phyloP scores from a whole-genome alignment of 2,888 invertebrate genomes.

The Brachylomia viminalis region DNA sequence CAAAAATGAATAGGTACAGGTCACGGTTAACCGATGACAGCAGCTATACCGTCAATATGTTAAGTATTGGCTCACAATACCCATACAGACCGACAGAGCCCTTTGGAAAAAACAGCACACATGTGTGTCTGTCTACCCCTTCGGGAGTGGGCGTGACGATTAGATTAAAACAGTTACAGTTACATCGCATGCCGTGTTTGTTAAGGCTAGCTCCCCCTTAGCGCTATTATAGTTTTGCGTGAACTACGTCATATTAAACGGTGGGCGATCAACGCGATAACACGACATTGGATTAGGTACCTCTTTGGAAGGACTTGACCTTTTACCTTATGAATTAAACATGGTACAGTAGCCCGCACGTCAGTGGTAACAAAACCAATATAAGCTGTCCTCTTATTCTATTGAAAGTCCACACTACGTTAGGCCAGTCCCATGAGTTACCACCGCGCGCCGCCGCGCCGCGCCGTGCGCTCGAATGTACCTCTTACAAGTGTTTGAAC shows the following conservation, averaged over 20 bases:
- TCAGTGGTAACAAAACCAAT: background rate
- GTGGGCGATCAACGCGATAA: constrained; percentile 52
- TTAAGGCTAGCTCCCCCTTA: constrained; percentile 24
- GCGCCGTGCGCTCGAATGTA: background rate
- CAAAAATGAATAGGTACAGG: constrained; percentile 12
- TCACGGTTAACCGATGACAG: constrained; percentile 39
- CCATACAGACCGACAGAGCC: background rate
- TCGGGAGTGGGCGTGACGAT: constrained; percentile 34
- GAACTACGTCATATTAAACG: constrained; percentile 31
- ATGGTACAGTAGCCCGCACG: constrained; percentile 9
- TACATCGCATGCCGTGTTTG: constrained; percentile 35
- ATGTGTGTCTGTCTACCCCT: constrained; percentile 15
- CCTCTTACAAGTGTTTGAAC: constrained; percentile 4
- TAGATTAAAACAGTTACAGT: constrained; percentile 22
- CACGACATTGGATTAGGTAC: constrained; percentile 43
- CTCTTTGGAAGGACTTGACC: constrained; percentile 50
- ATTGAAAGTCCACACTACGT: background rate
- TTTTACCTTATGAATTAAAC: constrained; percentile 51
- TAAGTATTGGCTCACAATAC: constrained; percentile 27
- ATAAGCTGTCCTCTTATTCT: background rate
- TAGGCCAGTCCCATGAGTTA: background rate
- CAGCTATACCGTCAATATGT: constrained; percentile 28
- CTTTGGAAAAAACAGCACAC: constrained; percentile 25
- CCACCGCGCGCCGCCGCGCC: too few species aligned
- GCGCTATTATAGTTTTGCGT: constrained; percentile 25